These are phyloP conservation scores for Acanthis flammea DNA, from an alignment of 2,797 vertebrate genomes.

Conservation along the genomic window DNA sequence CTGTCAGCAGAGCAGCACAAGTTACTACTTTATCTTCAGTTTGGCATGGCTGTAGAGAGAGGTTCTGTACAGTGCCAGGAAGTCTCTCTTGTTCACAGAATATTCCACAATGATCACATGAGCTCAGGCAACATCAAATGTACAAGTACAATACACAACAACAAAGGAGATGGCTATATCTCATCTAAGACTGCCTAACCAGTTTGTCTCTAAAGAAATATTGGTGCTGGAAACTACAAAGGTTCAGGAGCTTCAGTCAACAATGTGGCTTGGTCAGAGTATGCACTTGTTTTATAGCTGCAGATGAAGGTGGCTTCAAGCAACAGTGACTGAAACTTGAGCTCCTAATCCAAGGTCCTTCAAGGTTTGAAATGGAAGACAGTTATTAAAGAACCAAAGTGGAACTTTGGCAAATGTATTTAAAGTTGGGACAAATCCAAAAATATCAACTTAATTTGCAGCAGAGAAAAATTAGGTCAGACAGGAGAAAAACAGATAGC, in stretches of 20 bases:
- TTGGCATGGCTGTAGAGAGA: neutral
- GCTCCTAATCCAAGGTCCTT: neutral
- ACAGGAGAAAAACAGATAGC: neutral
- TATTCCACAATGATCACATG: neutral
- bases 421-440: constrained; percentile 9
- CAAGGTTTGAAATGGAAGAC: neutral
- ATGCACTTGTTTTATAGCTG: neutral
- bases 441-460: constrained; percentile 22
- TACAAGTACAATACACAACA: neutral
- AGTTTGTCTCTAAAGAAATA: neutral
- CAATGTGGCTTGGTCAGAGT: neutral
- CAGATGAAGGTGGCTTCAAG: neutral
- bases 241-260: neutral
- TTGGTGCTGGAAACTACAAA: neutral
- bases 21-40: neutral
- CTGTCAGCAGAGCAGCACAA: neutral
- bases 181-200: neutral
- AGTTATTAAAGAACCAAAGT: neutral
- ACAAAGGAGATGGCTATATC: neutral
- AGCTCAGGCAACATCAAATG: neutral
- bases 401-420: neutral
- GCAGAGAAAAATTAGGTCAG: neutral
- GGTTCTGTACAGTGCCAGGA: neutral
- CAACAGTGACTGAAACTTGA: neutral
- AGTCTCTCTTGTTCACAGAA: neutral